Percentiles rank a stretch among this genome's conserved stretches.
phyloP scores from a whole-genome alignment of 1,140 invertebrate species.

The Diprion similis region DNA sequence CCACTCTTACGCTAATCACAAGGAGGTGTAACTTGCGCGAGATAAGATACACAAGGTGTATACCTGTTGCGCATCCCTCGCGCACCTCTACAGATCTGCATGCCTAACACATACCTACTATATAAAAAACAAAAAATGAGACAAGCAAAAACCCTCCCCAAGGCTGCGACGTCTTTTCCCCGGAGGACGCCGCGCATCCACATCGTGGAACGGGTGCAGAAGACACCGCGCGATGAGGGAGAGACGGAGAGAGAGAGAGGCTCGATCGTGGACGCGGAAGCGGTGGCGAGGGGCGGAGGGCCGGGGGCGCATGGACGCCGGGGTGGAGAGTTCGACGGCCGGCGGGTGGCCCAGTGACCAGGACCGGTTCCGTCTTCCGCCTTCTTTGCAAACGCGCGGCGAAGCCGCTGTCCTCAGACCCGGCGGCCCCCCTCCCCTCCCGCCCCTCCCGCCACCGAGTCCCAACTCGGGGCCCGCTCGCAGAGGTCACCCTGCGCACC shows the following conservation, averaged over 20 bases:
- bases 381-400: conserved; percentile 63
- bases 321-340: conserved; percentile 59
- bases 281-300: conserved; percentile 35
- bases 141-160: too few species aligned
- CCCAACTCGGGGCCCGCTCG: conserved; percentile 32
- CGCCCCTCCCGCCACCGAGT: conserved; percentile 26
- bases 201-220: conserved; percentile 4
- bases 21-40: too few species aligned
- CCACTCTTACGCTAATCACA: too few species aligned
- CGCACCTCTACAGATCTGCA: too few species aligned
- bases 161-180: too few species aligned
- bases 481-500: conserved; percentile 6
- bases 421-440: conserved; percentile 29
- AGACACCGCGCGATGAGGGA: conserved; percentile 15
- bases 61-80: too few species aligned
- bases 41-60: too few species aligned
- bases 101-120: too few species aligned
- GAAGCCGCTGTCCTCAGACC: conserved; percentile 43
- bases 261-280: not conserved
- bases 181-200: not conserved
- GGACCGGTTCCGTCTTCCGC: conserved; percentile 63
- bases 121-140: too few species aligned
- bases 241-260: conserved; percentile 5
- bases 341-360: conserved; percentile 62
- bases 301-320: conserved; percentile 31